These are phyloP conservation scores for Diachrysia chrysitis DNA, from an alignment of 2,888 invertebrate species.

Conservation along the genomic window DNA sequence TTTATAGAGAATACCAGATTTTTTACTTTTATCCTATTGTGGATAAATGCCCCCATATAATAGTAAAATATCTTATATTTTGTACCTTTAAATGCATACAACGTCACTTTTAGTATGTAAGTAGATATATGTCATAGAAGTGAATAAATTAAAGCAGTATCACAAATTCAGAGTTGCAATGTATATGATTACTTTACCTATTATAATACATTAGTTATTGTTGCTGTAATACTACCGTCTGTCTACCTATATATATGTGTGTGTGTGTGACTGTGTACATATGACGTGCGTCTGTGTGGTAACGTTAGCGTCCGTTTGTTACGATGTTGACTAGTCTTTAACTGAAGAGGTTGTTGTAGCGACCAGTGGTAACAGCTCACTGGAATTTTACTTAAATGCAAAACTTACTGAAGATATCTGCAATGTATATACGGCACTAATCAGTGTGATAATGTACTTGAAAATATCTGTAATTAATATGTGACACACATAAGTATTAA, in stretches of 20 bases:
- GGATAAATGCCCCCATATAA: background rate
- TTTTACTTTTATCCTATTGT: background rate
- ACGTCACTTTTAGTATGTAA: background rate
- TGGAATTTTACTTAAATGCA: conserved; percentile 12
- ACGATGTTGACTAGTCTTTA: conserved; percentile 11
- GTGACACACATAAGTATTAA: background rate
- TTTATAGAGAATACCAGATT: no score
- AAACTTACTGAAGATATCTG: background rate
- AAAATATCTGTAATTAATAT: background rate
- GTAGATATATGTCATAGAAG: background rate
- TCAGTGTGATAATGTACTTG: background rate
- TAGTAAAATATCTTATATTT: background rate
- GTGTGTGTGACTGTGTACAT: conserved; percentile 31
- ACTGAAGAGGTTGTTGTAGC: background rate
- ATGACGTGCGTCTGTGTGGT: conserved; percentile 15
- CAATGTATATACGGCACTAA: conserved; percentile 3
- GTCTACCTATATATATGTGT: background rate
- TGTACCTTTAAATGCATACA: background rate
- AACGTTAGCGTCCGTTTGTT: conserved; percentile 28
- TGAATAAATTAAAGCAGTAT: background rate
- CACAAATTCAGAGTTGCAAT: background rate
- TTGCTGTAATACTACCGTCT: conserved; percentile 1
- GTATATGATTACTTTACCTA: background rate
- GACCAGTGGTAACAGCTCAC: conserved; percentile 15
- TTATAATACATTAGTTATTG: background rate